A percentile compares a stretch with the other conserved stretches of the same genome.
phyloP scores from a whole-genome alignment of 2,797 vertebrate species.

The Brachyrhaphis roseni region DNA sequence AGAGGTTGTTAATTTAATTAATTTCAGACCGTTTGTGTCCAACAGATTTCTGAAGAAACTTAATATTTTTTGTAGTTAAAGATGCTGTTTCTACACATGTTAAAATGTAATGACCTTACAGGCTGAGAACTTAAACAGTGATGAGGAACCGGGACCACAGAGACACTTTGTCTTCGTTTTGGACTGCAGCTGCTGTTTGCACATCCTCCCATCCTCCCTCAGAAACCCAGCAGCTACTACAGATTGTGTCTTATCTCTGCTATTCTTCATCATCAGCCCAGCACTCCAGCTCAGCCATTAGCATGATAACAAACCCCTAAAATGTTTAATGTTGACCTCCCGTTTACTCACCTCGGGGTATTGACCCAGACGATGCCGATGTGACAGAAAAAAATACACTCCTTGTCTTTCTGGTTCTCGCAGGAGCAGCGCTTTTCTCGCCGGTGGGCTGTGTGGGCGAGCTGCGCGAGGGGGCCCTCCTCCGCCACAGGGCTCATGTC shows the following conservation, averaged over 20 bases:
- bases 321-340: neutral
- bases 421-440: conserved; percentile 83
- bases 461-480: conserved; percentile 48
- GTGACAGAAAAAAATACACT: conserved; percentile 87
- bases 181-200: conserved; percentile 2
- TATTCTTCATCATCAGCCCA: conserved; percentile 6
- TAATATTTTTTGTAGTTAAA: neutral
- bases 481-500: conserved; percentile 18
- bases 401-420: conserved; percentile 84
- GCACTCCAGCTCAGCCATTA: neutral
- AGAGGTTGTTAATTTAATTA: too few species aligned
- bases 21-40: too few species aligned
- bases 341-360: conserved; percentile 77
- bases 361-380: conserved; percentile 86
- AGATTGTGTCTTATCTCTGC: neutral
- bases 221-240: conserved; percentile 8
- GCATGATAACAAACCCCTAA: neutral
- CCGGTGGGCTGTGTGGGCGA: conserved; percentile 48
- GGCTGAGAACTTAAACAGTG: neutral
- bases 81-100: neutral
- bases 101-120: neutral
- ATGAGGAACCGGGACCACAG: neutral
- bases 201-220: conserved; percentile 9
- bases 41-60: too few species aligned
- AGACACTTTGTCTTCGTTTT: conserved; percentile 8